Evolutionary conservation across 2,888 invertebrate genomes (phyloP), one percentile per base, ranked within the genome.

Genomic region (Strigamia crassipes): DNA sequence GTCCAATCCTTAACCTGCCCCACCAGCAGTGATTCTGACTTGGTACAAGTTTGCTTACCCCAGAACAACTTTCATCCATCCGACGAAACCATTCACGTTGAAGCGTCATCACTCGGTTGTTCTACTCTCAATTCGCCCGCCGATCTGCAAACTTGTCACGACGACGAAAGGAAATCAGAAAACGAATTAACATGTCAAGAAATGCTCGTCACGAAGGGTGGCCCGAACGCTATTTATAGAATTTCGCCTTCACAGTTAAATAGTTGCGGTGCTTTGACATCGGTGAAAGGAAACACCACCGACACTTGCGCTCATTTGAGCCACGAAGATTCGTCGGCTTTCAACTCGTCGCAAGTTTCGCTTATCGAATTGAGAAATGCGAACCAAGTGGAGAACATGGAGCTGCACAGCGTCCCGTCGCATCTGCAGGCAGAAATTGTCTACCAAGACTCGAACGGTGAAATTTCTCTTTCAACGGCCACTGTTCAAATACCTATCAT

Each of bases 191-290:
- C 18, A 3, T 23, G 23, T 61, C 61, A 61, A 61, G 61, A 61
- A 21, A 61, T 61, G 61, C 46, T 46, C 46, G 78, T 78, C 4
- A 8, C 79, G 0, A 79, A 61, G 13, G 61, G 15, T 38, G 13
- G 13, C 13, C 46, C 46, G 46, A 41, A 27, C 38, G 78, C 81
- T 66, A 79, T 83, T 46, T 83, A 83, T 61, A 83, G 83, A 42
- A 66, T 83, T 8, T 82, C 83, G 15, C 83, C 83, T 8, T 82
- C 82, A 15, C 83, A 83, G 38, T 78, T 18, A 23, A 38, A 38
- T 18, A 81, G 27, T 27, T 21, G 18, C 12, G 38, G 34, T n/a
- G 31, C 27, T 4, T 23, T 66, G 23, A 31, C 81, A n/a, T 81
- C 81, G n/a, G 66, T 66, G 9, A 56, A 56, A 61, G 23, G 61